Percentiles rank a stretch among this genome's conserved stretches.
phyloP scores from a whole-genome alignment of 30 jellyfish, hydroid and myxozoan species.

The Aurelia sp. region DNA sequence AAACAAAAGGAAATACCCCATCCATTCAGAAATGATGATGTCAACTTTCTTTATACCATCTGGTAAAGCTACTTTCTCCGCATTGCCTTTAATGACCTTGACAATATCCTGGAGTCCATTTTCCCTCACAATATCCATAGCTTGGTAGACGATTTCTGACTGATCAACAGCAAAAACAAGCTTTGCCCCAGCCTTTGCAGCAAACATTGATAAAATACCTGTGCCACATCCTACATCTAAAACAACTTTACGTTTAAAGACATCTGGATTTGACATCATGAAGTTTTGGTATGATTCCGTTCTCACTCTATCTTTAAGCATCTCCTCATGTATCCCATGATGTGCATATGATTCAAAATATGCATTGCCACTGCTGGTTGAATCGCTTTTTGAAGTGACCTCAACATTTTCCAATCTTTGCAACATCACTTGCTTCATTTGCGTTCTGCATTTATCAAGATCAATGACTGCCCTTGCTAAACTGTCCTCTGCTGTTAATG shows the following conservation, averaged over 20 bases:
- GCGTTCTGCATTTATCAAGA: constrained; percentile 66
- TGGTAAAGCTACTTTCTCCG: constrained; percentile 71
- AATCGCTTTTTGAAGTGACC: neutral
- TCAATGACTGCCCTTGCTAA: constrained; percentile 82
- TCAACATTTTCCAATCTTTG: constrained; percentile 8
- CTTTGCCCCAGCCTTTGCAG: constrained; percentile 96
- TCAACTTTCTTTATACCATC: constrained; percentile 76
- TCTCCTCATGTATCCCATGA: constrained; percentile 95
- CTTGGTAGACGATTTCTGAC: constrained; percentile 94
- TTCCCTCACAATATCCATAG: constrained; percentile 95
- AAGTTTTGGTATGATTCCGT: constrained; percentile 85
- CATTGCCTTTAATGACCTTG: constrained; percentile 74
- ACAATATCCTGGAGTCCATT: constrained; percentile 72
- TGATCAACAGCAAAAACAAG: constrained; percentile 89
- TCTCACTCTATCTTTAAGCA: constrained; percentile 88
- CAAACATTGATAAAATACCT: constrained; percentile 91
- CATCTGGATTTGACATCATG: constrained; percentile 46
- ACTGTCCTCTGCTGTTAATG: constrained; percentile 80
- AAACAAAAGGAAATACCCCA: constrained; percentile 96
- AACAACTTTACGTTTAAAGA: constrained; percentile 68
- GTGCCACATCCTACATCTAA: constrained; percentile 97
- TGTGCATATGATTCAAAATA: constrained; percentile 95
- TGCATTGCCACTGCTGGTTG: constrained; percentile 20
- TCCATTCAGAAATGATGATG: constrained; percentile 96
- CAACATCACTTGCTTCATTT: constrained; percentile 57